A percentile compares a stretch with the other conserved stretches of the same genome.
phyloP scores from a whole-genome alignment of 2,113 vertebrate genomes.

The Enhydra lutris region DNA sequence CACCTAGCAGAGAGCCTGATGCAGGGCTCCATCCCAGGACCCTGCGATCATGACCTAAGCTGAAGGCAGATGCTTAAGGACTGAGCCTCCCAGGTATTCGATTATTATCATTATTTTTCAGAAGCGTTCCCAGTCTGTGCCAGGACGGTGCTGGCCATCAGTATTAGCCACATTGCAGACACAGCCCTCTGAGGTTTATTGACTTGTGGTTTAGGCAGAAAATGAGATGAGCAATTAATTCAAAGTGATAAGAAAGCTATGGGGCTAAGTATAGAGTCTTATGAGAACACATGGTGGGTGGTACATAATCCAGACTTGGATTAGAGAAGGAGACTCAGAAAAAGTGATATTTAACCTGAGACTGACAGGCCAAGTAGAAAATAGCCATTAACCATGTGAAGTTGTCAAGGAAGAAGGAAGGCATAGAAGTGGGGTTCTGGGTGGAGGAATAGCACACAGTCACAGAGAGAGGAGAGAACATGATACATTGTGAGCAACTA shows the following conservation, averaged over 20 bases:
- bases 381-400: background rate
- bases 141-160: background rate
- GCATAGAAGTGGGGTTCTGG: background rate
- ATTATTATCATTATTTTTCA: background rate
- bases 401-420: background rate
- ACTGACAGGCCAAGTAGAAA: background rate
- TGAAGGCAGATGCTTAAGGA: too few species aligned
- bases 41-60: too few species aligned
- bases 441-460: too few species aligned
- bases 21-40: too few species aligned
- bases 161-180: background rate
- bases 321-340: background rate
- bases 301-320: background rate
- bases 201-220: background rate
- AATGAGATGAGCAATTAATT: background rate
- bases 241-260: background rate
- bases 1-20: too few species aligned
- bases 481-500: accelerated
- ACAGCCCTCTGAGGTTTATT: background rate
- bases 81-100: background rate
- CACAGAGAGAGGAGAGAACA: background rate
- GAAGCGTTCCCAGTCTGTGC: background rate
- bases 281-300: background rate
- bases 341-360: background rate
- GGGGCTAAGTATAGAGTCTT: background rate